Evolutionary conservation across 2,888 invertebrate species (phyloP).

Genomic region (Xanthia togata): DNA sequence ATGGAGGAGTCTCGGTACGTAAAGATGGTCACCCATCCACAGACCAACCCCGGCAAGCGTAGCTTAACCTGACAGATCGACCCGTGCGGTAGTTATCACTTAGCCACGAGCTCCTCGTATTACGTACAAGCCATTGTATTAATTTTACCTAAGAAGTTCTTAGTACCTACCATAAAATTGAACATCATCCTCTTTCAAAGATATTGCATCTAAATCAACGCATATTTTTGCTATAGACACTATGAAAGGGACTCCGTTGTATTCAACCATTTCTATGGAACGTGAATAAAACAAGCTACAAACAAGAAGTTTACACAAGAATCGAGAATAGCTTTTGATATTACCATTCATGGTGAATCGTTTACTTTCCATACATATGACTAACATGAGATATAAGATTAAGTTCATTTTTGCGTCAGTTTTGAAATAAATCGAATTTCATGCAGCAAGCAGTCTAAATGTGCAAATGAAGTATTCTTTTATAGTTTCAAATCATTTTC

Average conservation of each 20-base stretch:
- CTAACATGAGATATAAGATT: constrained; percentile 31
- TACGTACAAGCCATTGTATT: constrained; percentile 18
- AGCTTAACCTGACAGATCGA: too few relatives aligned
- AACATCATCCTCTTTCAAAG: constrained; percentile 50
- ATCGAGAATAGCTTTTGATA: constrained; percentile 67
- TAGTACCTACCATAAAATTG: constrained; percentile 25
- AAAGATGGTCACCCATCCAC: too few relatives aligned
- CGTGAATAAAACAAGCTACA: constrained; percentile 64
- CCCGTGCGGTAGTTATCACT: too few relatives aligned
- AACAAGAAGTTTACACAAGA: constrained; percentile 66
- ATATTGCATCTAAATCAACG: constrained; percentile 64
- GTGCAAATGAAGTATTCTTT: background rate
- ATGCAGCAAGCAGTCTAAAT: background rate
- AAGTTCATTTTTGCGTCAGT: constrained; percentile 34
- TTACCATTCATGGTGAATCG: constrained; percentile 66
- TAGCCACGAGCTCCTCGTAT: too few relatives aligned
- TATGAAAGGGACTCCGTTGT: constrained; percentile 62
- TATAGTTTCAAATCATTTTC: background rate
- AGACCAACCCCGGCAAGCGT: too few relatives aligned
- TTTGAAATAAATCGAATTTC: constrained; percentile 18
- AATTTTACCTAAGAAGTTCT: constrained; percentile 14
- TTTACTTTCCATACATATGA: constrained; percentile 45
- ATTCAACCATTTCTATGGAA: constrained; percentile 62
- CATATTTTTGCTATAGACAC: constrained; percentile 62
- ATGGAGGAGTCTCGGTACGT: too few relatives aligned